These are phyloP conservation scores for Malaclemys terrapin DNA, from an alignment of 2,113 vertebrate genomes.

Conservation along the genomic window DNA sequence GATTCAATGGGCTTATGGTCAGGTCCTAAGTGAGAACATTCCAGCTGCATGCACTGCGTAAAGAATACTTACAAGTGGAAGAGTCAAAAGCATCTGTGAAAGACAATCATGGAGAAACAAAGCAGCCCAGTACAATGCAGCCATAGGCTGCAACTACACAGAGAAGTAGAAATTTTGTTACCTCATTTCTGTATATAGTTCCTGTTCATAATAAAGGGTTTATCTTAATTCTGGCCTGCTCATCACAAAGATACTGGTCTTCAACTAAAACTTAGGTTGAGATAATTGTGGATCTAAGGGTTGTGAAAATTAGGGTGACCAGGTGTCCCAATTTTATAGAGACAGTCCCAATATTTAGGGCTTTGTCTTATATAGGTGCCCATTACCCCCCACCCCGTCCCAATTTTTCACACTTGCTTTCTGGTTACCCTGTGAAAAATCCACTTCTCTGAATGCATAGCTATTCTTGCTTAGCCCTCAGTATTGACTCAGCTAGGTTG, in stretches of 20 bases:
- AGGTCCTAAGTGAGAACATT: background rate
- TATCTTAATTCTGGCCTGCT: background rate
- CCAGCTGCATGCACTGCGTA: background rate
- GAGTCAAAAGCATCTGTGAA: background rate
- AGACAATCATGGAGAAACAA: background rate
- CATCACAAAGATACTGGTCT: background rate
- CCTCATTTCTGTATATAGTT: background rate
- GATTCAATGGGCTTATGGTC: background rate
- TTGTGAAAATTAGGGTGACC: background rate
- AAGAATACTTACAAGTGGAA: background rate
- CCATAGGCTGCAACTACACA: background rate
- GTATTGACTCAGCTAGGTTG: background rate
- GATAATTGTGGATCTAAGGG: background rate
- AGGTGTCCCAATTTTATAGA: too few relatives aligned
- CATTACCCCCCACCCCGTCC: too few relatives aligned
- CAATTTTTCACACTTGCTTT: too few relatives aligned
- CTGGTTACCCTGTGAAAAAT: background rate
- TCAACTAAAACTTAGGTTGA: background rate
- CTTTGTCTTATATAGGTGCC: too few relatives aligned
- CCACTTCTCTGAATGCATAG: background rate
- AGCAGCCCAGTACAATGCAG: background rate
- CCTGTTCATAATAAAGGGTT: background rate
- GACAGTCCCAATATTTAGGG: too few relatives aligned
- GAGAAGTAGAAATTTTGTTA: background rate
- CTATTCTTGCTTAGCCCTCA: background rate